Percentiles rank a stretch among this genome's conserved stretches.
phyloP scores from a whole-genome alignment of 1,140 invertebrate genomes.

The Pseudomyrmex flavicornis region DNA sequence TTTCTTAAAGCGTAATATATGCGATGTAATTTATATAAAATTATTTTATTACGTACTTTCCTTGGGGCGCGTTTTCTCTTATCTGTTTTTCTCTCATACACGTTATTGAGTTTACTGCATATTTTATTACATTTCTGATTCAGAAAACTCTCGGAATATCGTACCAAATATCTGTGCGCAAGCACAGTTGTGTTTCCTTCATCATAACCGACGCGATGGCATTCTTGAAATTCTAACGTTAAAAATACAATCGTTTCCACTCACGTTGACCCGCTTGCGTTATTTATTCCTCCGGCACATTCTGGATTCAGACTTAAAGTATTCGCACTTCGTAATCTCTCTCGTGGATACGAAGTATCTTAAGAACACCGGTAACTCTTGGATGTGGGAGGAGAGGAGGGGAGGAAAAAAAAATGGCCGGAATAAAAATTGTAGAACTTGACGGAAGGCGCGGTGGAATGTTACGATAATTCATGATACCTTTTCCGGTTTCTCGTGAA shows the following conservation, averaged over 20 bases:
- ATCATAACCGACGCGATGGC: background rate
- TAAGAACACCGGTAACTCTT: slow-evolving; percentile 44
- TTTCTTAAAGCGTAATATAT: too few species aligned
- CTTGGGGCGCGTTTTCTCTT: too few species aligned
- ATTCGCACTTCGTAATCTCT: slow-evolving; percentile 49
- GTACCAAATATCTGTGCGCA: background rate
- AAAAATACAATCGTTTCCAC: slow-evolving; percentile 27
- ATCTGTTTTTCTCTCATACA: too few species aligned
- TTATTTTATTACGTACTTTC: too few species aligned
- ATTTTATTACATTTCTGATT: background rate
- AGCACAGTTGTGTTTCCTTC: background rate
- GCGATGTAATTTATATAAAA: too few species aligned
- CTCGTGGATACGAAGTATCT: slow-evolving; percentile 51
- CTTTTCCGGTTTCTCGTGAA: slow-evolving; percentile 25
- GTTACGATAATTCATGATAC: slow-evolving; percentile 53
- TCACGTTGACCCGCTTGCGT: slow-evolving; percentile 27
- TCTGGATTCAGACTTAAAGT: slow-evolving; percentile 46
- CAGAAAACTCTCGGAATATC: background rate
- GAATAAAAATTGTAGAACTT: slow-evolving; percentile 54
- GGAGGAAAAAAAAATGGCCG: slow-evolving; percentile 26
- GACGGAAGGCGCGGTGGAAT: slow-evolving; percentile 35
- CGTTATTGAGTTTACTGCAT: too few species aligned
- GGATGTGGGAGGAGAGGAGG: background rate
- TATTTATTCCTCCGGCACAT: slow-evolving; percentile 44
- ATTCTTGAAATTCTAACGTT: slow-evolving; percentile 27